A percentile compares a stretch with the other conserved stretches of the same genome.
Conservation (phyloP, 2,797 vertebrate genomes). For the Micrastur ruficollis region DNA sequence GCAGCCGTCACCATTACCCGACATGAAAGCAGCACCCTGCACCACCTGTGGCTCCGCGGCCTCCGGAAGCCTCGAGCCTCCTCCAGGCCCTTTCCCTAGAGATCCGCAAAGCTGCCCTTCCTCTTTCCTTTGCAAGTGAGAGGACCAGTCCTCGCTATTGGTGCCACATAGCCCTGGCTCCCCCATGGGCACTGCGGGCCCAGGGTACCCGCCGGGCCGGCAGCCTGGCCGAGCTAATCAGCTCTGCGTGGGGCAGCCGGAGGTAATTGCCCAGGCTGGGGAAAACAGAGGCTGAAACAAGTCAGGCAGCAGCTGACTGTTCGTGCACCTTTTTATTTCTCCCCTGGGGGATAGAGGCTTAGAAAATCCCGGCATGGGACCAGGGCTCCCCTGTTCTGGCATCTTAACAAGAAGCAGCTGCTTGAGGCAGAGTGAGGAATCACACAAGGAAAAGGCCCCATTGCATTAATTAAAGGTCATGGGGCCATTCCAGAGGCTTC, state of each 20-base stretch:
- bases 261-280: slow-evolving; percentile 64
- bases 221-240: slow-evolving; percentile 14
- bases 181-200: slow-evolving; percentile 29
- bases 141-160: not conserved
- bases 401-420: slow-evolving; percentile 70
- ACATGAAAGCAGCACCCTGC: not conserved
- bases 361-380: slow-evolving; percentile 54
- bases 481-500: slow-evolving; percentile 56
- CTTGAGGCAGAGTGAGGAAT: not conserved
- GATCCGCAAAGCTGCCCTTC: not conserved
- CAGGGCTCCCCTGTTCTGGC: slow-evolving; percentile 25
- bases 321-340: slow-evolving; percentile 35
- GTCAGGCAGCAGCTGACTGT: slow-evolving; percentile 59
- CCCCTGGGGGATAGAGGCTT: slow-evolving; percentile 41
- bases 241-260: slow-evolving; percentile 58
- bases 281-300: slow-evolving; percentile 19
- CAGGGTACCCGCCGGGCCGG: not conserved
- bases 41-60: fast-evolving
- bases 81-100: not conserved
- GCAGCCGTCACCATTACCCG: not conserved
- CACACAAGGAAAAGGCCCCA: slow-evolving; percentile 36
- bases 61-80: not conserved
- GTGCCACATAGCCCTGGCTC: not conserved
- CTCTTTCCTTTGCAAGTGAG: not conserved
- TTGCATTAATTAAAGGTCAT: slow-evolving; percentile 68